phyloP scores from a whole-genome alignment of 2,888 invertebrate genomes.

The Phorcus lineatus region DNA sequence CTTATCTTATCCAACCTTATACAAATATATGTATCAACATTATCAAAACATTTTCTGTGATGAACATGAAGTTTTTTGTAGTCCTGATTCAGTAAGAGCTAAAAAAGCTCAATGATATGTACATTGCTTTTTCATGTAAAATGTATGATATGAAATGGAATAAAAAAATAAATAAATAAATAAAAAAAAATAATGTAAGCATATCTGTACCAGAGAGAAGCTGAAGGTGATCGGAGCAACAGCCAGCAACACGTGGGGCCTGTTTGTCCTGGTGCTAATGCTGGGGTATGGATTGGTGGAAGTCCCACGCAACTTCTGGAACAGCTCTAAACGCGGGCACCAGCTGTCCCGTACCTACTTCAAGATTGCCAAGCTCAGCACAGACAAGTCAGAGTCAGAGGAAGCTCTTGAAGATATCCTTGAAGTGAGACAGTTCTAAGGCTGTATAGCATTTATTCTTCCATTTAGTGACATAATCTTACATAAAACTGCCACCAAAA shows the following conservation, averaged over 20 bases:
- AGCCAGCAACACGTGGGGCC: slow-evolving; percentile 99
- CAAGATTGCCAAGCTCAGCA: slow-evolving; percentile 93
- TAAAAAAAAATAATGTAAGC: too few species aligned
- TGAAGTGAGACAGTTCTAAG: slow-evolving; percentile 80
- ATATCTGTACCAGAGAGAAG: slow-evolving; percentile 84
- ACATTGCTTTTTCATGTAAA: too few species aligned
- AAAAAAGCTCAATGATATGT: too few species aligned
- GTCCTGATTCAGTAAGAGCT: too few species aligned
- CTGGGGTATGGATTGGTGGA: slow-evolving; percentile 96
- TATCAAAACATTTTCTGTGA: too few species aligned
- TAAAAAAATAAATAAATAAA: too few species aligned
- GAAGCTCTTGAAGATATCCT: slow-evolving; percentile 96
- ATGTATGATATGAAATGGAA: too few species aligned
- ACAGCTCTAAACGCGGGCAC: slow-evolving; percentile 89
- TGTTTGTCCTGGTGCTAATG: slow-evolving; percentile 93
- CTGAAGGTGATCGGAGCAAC: slow-evolving; percentile 97
- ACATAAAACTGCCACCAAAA: too few species aligned
- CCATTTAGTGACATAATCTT: too few species aligned
- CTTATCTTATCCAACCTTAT: too few species aligned
- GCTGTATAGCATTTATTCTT: not conserved
- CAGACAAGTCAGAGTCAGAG: slow-evolving; percentile 97
- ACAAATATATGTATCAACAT: too few species aligned
- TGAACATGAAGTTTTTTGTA: too few species aligned
- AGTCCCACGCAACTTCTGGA: slow-evolving; percentile 92
- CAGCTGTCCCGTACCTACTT: slow-evolving; percentile 92